Evolutionary conservation across 2,797 vertebrate species (phyloP), one percentile per base, ranked within the genome.

Genomic region (Sebastes trivittatus): DNA sequence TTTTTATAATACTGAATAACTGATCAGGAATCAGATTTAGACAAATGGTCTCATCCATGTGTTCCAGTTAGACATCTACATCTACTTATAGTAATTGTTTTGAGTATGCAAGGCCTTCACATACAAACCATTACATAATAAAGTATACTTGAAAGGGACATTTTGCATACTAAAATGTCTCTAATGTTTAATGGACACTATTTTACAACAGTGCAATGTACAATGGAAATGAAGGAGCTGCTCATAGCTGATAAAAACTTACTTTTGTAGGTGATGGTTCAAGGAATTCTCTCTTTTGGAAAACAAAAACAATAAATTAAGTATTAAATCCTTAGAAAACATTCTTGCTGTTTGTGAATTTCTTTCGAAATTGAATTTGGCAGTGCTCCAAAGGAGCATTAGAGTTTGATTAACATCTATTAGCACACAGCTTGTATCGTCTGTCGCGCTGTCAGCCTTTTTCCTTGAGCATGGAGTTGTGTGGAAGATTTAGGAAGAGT

Each of bases 221-320:
- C 34, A 78, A 7, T 56, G 49, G 49, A 61, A 68, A 76, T 46
- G 11, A n/a, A 64, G 56, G 52, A 32, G 59, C 72, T 63, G 30
- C 59, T 79, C 49, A 36, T 22, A 42, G 52, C 62, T 38, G 23
- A 62, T 29, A 10, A 63, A 52, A 59, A 49, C 20, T 2, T 38
- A 25, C 32, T 63, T 25, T 20, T 65, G 18, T 32, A 66, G 30
- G 46, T 30, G 22, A 10, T 32, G 46, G 54, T 55, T 30, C 27
- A 60, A 70, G 14, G n/a, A 86, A 68, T 4, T 36, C 10, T 46
- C 27, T 11, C 14, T 42, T 42, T 42, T 42, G 38, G 13, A 46
- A 77, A 65, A 22, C 3, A 30, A 73, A 62, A 59, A 7, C 30
- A 86, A 87, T 87, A 86, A 87, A 91, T 32, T 10, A 64, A 55